A percentile compares a stretch with the other conserved stretches of the same genome.
These are phyloP conservation scores for Acrobasis consociella DNA, from an alignment of 2,888 invertebrate genomes.

Conservation along the genomic window DNA sequence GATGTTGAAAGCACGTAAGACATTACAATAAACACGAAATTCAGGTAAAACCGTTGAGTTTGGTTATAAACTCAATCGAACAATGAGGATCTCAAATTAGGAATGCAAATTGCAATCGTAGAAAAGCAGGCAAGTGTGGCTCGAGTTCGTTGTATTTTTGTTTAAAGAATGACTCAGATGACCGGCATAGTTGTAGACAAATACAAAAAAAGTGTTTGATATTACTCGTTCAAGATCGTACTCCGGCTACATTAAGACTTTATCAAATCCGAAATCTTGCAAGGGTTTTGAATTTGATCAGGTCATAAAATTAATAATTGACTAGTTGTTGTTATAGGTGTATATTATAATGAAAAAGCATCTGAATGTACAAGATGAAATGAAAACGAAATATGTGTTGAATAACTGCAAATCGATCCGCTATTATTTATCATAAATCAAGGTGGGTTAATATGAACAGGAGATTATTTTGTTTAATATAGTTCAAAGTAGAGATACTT, in stretches of 20 bases:
- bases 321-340: conserved; percentile 6
- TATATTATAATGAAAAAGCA: conserved; percentile 10
- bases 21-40: background rate
- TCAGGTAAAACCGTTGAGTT: background rate
- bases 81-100: background rate
- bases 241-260: background rate
- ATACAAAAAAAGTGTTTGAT: background rate
- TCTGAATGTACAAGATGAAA: conserved; percentile 10
- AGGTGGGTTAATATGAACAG: background rate
- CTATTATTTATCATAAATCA: background rate
- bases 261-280: background rate
- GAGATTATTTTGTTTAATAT: background rate
- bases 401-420: conserved; percentile 5
- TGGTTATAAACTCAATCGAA: background rate
- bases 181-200: background rate
- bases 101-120: background rate
- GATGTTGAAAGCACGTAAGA: background rate
- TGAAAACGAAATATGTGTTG: background rate
- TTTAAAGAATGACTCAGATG: background rate
- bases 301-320: background rate
- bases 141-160: background rate
- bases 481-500: no score
- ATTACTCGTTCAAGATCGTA: background rate
- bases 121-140: background rate
- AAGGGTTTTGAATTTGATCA: no score